A percentile compares a stretch with the other conserved stretches of the same genome.
Evolutionary conservation across 2,113 vertebrate genomes (phyloP).

Genomic region (Peromyscus leucopus): DNA sequence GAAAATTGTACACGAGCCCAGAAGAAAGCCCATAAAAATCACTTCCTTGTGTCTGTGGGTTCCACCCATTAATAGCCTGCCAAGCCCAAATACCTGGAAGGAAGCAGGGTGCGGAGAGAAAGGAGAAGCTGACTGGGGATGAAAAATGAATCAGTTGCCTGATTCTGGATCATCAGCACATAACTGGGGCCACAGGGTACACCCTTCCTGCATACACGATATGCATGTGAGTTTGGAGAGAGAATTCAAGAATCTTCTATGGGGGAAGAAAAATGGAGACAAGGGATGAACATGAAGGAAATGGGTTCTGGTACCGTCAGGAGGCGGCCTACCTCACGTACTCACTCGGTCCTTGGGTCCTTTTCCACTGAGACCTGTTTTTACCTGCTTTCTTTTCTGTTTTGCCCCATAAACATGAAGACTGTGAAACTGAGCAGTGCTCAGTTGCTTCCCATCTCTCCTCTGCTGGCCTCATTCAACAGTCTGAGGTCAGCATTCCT

Average conservation of each 20-base stretch:
- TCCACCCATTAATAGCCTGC: conserved; percentile 72
- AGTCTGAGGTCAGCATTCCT: not conserved
- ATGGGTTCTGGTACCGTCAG: not conserved
- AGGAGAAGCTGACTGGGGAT: not conserved
- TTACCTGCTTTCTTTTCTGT: not conserved
- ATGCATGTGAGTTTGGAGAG: not conserved
- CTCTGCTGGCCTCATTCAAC: not conserved
- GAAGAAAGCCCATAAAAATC: conserved; percentile 81
- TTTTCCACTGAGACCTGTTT: not conserved
- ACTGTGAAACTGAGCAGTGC: not conserved
- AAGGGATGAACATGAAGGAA: not conserved
- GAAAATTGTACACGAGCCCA: conserved; percentile 78
- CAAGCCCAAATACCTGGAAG: conserved; percentile 79
- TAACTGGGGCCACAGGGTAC: not conserved
- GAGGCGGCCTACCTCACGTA: not conserved
- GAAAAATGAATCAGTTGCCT: not conserved
- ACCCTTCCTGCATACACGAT: not conserved
- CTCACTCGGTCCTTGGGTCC: not conserved
- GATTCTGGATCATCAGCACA: not conserved
- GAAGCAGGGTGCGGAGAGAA: conserved; percentile 40
- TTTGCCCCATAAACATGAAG: not conserved
- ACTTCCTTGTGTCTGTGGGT: conserved; percentile 82
- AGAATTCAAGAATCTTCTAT: not conserved
- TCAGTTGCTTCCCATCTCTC: not conserved
- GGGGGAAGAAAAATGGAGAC: not conserved